Percentiles rank a stretch among this genome's conserved stretches.
phyloP scores from a whole-genome alignment of 2,888 invertebrate genomes.

The Papilio gigon region DNA sequence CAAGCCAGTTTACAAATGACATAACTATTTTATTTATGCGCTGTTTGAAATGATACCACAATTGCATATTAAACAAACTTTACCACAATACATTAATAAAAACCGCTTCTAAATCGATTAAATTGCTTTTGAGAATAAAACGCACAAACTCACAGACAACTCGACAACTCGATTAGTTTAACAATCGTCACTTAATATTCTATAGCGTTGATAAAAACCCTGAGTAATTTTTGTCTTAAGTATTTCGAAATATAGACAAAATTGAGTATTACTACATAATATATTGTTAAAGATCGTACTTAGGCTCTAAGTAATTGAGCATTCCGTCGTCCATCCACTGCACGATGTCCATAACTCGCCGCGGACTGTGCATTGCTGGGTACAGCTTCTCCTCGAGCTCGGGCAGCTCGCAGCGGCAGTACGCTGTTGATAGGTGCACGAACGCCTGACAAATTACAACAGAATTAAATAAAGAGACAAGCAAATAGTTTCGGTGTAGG shows the following conservation, averaged over 20 bases:
- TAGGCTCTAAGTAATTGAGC: slow-evolving; percentile 85
- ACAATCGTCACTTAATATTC: too few relatives aligned
- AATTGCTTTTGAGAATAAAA: too few relatives aligned
- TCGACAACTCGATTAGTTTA: too few relatives aligned
- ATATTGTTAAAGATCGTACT: slow-evolving; percentile 74
- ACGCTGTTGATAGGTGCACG: slow-evolving; percentile 96
- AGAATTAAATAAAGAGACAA: not conserved
- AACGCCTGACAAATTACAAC: slow-evolving; percentile 77
- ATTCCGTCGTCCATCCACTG: slow-evolving; percentile 86
- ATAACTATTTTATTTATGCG: not conserved
- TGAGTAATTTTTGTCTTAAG: too few relatives aligned
- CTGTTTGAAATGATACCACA: not conserved
- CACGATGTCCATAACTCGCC: slow-evolving; percentile 85
- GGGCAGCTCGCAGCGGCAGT: slow-evolving; percentile 93
- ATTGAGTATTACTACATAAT: too few relatives aligned
- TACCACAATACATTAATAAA: too few relatives aligned
- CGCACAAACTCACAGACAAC: too few relatives aligned
- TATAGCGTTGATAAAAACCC: too few relatives aligned
- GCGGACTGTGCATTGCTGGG: slow-evolving; percentile 83
- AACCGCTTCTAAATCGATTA: too few relatives aligned
- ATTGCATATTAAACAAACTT: not conserved
- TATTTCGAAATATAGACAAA: too few relatives aligned
- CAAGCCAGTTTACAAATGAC: not conserved
- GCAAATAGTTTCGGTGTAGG: too few relatives aligned
- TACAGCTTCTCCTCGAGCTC: slow-evolving; percentile 92